Conservation (phyloP, 2,888 invertebrate genomes). For the Clunio marinus region DNA sequence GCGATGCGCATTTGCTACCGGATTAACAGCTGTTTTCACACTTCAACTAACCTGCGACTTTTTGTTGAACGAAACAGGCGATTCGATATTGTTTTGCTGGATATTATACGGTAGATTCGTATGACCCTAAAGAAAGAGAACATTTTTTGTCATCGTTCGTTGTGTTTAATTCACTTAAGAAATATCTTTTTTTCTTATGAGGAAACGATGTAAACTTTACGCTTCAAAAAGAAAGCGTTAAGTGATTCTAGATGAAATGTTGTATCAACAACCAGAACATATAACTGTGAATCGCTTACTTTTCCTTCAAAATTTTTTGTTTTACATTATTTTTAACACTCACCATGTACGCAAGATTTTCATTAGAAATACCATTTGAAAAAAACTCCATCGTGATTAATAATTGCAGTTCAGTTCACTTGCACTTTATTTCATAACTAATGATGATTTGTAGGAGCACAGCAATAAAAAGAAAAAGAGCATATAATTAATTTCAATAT, state of each 20-base stretch:
- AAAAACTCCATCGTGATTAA: conserved; percentile 35
- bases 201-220: background rate
- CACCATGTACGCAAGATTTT: conserved; percentile 34
- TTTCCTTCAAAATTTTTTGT: conserved; percentile 13
- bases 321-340: conserved; percentile 7
- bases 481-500: conserved; percentile 3
- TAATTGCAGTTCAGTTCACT: conserved; percentile 28
- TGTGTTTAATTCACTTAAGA: no score
- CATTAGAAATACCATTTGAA: conserved; percentile 36
- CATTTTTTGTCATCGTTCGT: background rate
- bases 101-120: conserved; percentile 22
- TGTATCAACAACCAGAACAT: conserved; percentile 5
- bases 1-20: no score
- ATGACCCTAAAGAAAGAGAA: conserved; percentile 23
- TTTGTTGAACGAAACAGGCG: conserved; percentile 33
- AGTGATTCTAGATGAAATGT: conserved; percentile 9
- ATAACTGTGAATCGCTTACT: conserved; percentile 25
- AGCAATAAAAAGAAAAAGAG: background rate
- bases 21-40: background rate
- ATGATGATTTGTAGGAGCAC: background rate
- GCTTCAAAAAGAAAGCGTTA: background rate
- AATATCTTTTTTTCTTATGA: background rate
- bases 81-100: conserved; percentile 33
- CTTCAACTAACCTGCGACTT: conserved; percentile 26
- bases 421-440: conserved; percentile 34